These are phyloP conservation scores for Aldrovandia affinis DNA, from an alignment of 2,797 vertebrate genomes.

Conservation along the genomic window DNA sequence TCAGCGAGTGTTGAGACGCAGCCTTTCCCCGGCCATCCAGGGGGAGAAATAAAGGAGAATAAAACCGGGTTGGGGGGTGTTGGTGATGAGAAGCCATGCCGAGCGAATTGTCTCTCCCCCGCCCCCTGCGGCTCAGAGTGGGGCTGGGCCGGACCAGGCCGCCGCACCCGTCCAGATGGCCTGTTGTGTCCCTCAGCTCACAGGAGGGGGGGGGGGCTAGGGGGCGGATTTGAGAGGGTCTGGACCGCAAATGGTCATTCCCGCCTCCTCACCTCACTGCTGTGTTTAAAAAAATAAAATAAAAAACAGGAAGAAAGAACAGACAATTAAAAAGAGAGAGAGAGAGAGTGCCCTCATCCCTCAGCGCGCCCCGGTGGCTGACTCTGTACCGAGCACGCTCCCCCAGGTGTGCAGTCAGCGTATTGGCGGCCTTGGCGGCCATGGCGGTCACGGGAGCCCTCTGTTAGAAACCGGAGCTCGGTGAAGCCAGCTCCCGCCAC, in stretches of 20 bases:
- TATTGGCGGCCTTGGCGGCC: background rate
- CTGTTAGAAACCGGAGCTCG: background rate
- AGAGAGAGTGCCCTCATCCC: background rate
- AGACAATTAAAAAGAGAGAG: background rate
- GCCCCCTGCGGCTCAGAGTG: background rate
- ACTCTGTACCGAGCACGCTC: background rate
- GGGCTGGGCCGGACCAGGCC: conserved; percentile 7
- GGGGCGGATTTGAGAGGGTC: background rate
- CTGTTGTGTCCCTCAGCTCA: no score
- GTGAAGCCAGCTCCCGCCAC: background rate
- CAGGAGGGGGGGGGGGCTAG: background rate
- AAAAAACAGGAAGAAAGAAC: background rate
- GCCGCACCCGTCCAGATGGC: no score
- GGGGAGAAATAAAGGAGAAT: conserved; percentile 38
- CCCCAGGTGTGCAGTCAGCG: background rate
- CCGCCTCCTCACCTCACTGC: background rate
- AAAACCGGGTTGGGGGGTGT: background rate
- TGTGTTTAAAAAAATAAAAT: no score
- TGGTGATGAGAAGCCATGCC: background rate
- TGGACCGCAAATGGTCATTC: background rate
- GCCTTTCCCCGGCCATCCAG: conserved; percentile 59
- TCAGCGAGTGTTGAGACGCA: conserved; percentile 47
- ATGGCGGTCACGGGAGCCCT: background rate
- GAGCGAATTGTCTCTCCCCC: background rate
- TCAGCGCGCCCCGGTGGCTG: background rate